Evolutionary conservation across 2,797 vertebrate species (phyloP).

Genomic region (Sylvia borin): DNA sequence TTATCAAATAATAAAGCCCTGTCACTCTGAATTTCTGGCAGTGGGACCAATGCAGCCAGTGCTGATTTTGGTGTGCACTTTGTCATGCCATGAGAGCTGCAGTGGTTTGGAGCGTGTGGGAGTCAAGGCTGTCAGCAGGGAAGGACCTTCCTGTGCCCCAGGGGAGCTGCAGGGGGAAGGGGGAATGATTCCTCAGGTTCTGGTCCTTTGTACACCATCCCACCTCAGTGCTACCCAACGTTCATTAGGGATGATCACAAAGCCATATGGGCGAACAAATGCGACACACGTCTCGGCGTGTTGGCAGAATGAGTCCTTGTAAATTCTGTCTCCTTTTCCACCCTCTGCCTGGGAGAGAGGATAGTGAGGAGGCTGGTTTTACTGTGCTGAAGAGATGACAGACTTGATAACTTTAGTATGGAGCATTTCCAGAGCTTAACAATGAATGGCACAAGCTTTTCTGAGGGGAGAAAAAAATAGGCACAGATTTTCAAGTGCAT

Average conservation of each 20-base stretch:
- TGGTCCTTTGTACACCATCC: background rate
- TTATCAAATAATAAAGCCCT: constrained; percentile 58
- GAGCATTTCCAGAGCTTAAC: constrained; percentile 54
- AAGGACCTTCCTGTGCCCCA: background rate
- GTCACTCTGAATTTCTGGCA: constrained; percentile 26
- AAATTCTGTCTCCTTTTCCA: constrained; percentile 20
- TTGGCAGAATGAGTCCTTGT: constrained; percentile 42
- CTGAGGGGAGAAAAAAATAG: constrained; percentile 45
- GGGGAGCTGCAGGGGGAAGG: constrained; percentile 25
- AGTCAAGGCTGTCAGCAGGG: background rate
- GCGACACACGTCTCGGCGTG: background rate
- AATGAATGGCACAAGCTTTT: constrained; percentile 58
- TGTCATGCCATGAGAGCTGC: background rate
- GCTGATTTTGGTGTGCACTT: background rate
- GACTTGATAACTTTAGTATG: constrained; percentile 44
- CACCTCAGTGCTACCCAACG: constrained; percentile 36
- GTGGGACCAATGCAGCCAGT: background rate
- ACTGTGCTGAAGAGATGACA: constrained; percentile 45
- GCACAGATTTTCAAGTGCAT: constrained; percentile 55
- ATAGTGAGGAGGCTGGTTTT: constrained; percentile 50
- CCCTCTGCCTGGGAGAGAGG: constrained; percentile 34
- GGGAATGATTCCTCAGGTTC: constrained; percentile 50
- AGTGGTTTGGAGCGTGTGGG: background rate
- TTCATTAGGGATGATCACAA: constrained; percentile 54
- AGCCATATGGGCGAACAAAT: constrained; percentile 63